A percentile compares a stretch with the other conserved stretches of the same genome.
These are phyloP conservation scores for Hyla sarda DNA, from an alignment of 2,113 vertebrate genomes.

Conservation along the genomic window DNA sequence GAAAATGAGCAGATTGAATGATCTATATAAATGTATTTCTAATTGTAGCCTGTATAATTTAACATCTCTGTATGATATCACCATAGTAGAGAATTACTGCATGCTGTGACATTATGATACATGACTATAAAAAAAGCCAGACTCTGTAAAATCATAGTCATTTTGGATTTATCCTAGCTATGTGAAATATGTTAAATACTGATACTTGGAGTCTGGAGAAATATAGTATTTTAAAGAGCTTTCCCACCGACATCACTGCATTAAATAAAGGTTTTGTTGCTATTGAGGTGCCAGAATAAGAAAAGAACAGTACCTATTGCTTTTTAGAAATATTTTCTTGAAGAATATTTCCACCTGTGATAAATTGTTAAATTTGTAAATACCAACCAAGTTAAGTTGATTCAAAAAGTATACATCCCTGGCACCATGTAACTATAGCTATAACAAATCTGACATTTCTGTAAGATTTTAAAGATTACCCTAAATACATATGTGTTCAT, in stretches of 20 bases:
- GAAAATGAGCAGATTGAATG: slow-evolving; percentile 10
- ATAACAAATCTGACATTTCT: too few relatives aligned
- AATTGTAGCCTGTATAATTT: not conserved
- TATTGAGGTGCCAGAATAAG: too few relatives aligned
- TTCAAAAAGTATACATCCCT: too few relatives aligned
- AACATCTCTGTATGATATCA: not conserved
- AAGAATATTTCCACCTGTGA: too few relatives aligned
- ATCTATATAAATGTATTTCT: not conserved
- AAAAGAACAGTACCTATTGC: too few relatives aligned
- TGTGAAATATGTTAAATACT: not conserved
- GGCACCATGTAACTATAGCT: too few relatives aligned
- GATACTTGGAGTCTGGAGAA: not conserved
- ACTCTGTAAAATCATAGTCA: not conserved
- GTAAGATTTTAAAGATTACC: too few relatives aligned
- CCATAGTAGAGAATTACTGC: not conserved
- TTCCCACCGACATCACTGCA: not conserved
- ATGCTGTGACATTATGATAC: not conserved
- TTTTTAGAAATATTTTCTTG: too few relatives aligned
- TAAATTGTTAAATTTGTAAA: too few relatives aligned
- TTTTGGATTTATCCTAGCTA: not conserved
- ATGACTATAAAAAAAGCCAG: not conserved
- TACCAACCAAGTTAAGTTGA: too few relatives aligned
- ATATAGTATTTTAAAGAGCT: not conserved
- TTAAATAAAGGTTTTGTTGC: too few relatives aligned
- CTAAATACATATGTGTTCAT: too few relatives aligned